A percentile compares a stretch with the other conserved stretches of the same genome.
Conservation (phyloP, 64 coral and sea anemone species). For the Orbicella faveolata region DNA sequence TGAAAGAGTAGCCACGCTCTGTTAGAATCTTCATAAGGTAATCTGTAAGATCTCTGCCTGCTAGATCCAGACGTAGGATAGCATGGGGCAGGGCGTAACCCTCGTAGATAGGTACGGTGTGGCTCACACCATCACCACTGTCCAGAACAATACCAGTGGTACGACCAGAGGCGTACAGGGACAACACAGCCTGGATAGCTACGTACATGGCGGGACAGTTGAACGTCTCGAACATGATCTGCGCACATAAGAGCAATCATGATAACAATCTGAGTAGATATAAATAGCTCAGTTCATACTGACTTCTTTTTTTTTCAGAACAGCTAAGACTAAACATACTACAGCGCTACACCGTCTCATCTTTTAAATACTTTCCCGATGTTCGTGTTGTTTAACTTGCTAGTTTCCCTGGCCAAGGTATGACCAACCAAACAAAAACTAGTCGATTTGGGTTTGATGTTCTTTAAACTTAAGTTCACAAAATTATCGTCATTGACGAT, state of each 20-base stretch:
- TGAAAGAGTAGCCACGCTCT: constrained; percentile 55
- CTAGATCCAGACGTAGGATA: constrained; percentile 55
- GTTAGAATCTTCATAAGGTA: constrained; percentile 64
- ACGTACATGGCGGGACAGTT: constrained; percentile 75
- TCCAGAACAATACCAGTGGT: constrained; percentile 77
- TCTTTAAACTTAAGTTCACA: too few relatives aligned
- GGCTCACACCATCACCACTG: constrained; percentile 66
- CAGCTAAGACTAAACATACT: too few relatives aligned
- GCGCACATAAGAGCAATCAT: background rate
- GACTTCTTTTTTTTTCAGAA: background rate
- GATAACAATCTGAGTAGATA: background rate
- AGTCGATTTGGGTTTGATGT: too few relatives aligned
- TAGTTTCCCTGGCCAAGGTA: too few relatives aligned
- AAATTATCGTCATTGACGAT: too few relatives aligned
- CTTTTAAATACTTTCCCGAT: too few relatives aligned
- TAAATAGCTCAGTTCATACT: background rate
- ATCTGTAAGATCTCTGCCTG: constrained; percentile 53
- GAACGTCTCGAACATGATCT: constrained; percentile 81
- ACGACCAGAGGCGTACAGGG: constrained; percentile 72
- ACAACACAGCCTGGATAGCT: constrained; percentile 68
- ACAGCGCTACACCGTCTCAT: too few relatives aligned
- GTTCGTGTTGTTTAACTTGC: too few relatives aligned
- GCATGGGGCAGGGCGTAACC: constrained; percentile 58
- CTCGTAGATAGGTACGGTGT: constrained; percentile 74
- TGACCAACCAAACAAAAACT: too few relatives aligned